These are phyloP conservation scores for Steatornis caripensis DNA, from an alignment of 2,113 vertebrate species.

Conservation along the genomic window DNA sequence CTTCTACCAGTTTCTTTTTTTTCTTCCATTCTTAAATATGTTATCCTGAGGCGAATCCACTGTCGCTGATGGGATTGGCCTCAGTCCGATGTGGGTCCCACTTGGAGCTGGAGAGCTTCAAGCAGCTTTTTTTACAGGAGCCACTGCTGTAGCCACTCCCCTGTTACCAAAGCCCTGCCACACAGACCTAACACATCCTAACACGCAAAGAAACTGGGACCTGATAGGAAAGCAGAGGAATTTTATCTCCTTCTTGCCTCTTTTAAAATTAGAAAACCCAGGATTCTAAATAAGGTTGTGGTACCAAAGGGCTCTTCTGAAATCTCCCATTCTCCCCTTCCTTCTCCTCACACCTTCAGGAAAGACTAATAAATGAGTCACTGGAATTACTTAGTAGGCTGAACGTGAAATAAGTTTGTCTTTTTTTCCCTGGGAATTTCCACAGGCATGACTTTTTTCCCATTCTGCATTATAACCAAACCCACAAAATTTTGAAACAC, in stretches of 20 bases:
- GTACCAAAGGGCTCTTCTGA: neutral
- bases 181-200: too few species aligned
- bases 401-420: neutral
- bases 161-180: too few species aligned
- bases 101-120: too few species aligned
- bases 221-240: neutral
- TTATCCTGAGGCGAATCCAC: too few species aligned
- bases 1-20: too few species aligned
- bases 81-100: too few species aligned
- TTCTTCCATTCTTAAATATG: too few species aligned
- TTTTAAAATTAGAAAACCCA: neutral
- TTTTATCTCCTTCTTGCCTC: neutral
- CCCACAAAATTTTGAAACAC: neutral
- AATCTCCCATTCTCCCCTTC: neutral
- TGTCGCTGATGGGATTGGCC: too few species aligned
- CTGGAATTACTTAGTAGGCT: neutral
- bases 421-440: neutral
- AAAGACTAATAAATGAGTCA: neutral
- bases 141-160: too few species aligned
- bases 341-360: neutral
- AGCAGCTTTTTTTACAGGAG: too few species aligned
- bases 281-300: neutral
- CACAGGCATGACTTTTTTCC: neutral
- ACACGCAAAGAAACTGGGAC: neutral
- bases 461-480: neutral